Evolutionary conservation across 2,113 vertebrate genomes (phyloP).

Genomic region (Donacobius atricapilla): DNA sequence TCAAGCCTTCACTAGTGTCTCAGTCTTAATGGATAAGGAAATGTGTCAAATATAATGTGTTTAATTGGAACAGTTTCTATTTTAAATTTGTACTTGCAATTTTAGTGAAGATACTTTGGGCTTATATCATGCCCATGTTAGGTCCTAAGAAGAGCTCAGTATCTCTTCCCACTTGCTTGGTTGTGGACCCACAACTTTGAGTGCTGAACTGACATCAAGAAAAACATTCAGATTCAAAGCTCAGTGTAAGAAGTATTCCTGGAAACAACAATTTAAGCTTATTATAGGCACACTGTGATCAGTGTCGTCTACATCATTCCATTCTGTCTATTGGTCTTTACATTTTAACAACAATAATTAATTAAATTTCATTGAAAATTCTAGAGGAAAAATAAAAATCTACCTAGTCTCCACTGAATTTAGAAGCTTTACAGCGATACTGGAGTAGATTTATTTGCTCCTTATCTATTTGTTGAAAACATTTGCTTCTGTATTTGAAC

Average conservation of each 20-base stretch:
- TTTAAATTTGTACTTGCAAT: neutral
- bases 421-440: neutral
- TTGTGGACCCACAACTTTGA: neutral
- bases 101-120: neutral
- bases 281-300: neutral
- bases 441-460: neutral
- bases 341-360: neutral
- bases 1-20: neutral
- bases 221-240: neutral
- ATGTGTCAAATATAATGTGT: neutral
- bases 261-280: neutral
- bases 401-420: neutral
- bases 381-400: neutral
- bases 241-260: neutral
- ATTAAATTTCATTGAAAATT: neutral
- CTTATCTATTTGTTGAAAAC: neutral
- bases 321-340: neutral
- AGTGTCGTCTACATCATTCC: fast-evolving
- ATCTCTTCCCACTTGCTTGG: neutral
- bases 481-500: neutral
- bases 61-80: neutral
- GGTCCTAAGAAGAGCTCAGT: neutral
- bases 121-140: neutral
- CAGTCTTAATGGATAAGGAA: neutral
- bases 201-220: neutral